Evolutionary conservation across 2,797 vertebrate genomes (phyloP), one percentile per base, ranked within the genome.

Genomic region (Loriculus beryllinus): DNA sequence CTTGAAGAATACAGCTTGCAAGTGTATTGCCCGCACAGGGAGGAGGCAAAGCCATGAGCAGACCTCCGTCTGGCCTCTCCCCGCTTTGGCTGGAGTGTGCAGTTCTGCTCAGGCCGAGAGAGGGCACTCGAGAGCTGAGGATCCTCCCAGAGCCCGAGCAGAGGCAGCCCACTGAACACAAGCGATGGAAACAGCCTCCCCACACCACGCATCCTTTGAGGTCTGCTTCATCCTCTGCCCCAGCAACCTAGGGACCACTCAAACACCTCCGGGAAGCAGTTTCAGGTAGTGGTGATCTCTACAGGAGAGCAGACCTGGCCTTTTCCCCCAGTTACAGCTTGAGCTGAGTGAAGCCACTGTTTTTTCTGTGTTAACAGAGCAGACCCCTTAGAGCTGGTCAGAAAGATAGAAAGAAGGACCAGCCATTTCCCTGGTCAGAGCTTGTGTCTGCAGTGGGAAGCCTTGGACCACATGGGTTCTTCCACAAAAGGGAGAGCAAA

Each of bases 51-150:
- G 25, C 37, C 26, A 0, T 4, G 29, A 39, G 37, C 37, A 71
- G 43, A 54, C 31, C 35, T 67, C 14, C 43, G 2, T 1, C 65
- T 10, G 26, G 68, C 47, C 64, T 72, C 68, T 45, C 6, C 10
- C 20, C 0, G 12, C 60, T 47, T 29, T 28, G 43, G n/a, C 75
- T 4, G 3, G 37, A 10, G 70, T 35, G 25, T 6, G 7, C 6
- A 5, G 18, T 8, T n/a, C n/a, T 2, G 23, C 71, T 47, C 33
- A 56, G 49, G 39, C 60, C 0, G 4, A 75, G 80, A 70, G 56
- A 70, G n/a, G 87, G 84, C 91, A 91, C 87, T 69, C 63, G 3
- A 67, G 89, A 87, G 93, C 78, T 33, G 63, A 79, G 19, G 21
- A 89, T 84, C 35, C 42, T 71, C 77, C 68, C 7, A 0, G 42